Evolutionary conservation across 2,888 invertebrate species (phyloP).

Genomic region (Petrolisthes cinctipes): DNA sequence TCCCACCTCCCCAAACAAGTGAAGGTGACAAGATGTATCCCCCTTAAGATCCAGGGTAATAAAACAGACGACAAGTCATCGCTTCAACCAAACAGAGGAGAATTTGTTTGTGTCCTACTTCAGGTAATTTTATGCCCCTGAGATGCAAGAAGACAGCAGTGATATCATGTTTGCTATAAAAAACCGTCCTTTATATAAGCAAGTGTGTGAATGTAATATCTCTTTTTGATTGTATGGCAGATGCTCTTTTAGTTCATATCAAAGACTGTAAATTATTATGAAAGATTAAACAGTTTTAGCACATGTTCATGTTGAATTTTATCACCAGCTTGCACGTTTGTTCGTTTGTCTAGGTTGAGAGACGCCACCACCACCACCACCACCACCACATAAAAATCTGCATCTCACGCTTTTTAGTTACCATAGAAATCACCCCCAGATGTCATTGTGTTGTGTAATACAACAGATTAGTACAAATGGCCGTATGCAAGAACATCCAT

Average conservation of each 20-base stretch:
- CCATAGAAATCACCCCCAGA: background rate
- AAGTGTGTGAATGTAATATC: conserved; percentile 26
- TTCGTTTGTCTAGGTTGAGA: background rate
- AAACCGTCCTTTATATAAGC: conserved; percentile 54
- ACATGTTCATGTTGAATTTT: background rate
- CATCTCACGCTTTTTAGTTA: background rate
- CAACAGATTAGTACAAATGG: background rate
- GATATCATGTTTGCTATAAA: conserved; percentile 49
- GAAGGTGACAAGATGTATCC: too few species aligned
- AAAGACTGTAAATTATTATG: conserved; percentile 7
- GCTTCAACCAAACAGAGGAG: too few species aligned
- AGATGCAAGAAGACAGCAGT: conserved; percentile 50
- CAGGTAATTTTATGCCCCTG: conserved; percentile 24
- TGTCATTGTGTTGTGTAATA: conserved; percentile 1
- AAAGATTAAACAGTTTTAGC: background rate
- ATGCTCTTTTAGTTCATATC: conserved; percentile 27
- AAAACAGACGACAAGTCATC: too few species aligned
- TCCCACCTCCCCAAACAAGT: too few species aligned
- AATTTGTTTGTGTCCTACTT: background rate
- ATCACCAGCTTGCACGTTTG: background rate
- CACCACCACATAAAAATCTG: too few species aligned
- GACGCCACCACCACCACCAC: too few species aligned
- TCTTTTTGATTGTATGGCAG: conserved; percentile 26
- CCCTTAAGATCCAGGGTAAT: too few species aligned
- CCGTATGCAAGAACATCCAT: too few species aligned